A percentile compares a stretch with the other conserved stretches of the same genome.
Evolutionary conservation across 1,140 invertebrate genomes (phyloP).

Genomic region (Calliphora vicina): DNA sequence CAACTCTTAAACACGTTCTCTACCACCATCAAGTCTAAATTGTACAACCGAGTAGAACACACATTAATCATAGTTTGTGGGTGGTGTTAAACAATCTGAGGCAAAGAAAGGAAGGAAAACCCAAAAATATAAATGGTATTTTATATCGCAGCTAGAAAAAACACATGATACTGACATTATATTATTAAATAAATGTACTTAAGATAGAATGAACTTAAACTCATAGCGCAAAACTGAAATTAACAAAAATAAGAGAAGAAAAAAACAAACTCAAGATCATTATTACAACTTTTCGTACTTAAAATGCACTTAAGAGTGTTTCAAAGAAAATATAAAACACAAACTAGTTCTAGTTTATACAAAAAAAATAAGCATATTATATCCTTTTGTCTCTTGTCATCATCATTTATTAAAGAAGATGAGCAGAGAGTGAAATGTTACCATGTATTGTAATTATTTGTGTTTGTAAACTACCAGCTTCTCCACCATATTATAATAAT

Average conservation of each 20-base stretch:
- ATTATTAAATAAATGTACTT: background rate
- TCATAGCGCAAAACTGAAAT: background rate
- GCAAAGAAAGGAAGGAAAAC: background rate
- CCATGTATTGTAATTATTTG: background rate
- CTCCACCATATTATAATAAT: no score
- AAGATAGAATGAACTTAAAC: background rate
- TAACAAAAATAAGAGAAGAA: background rate
- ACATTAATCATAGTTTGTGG: background rate
- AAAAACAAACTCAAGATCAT: background rate
- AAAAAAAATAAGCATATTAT: background rate
- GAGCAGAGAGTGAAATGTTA: no score
- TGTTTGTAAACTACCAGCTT: background rate
- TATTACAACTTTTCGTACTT: background rate
- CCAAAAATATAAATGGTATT: no score
- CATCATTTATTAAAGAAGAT: background rate
- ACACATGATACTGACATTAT: background rate
- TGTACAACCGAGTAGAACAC: background rate
- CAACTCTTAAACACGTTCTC: background rate
- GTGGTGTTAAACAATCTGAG: background rate
- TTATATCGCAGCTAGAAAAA: background rate
- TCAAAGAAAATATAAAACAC: no score
- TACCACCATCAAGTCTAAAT: background rate
- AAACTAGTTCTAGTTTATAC: no score
- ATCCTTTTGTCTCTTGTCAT: background rate
- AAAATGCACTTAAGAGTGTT: background rate